phyloP scores from a whole-genome alignment of 2,797 vertebrate species.

The Aulostomus chinensis region DNA sequence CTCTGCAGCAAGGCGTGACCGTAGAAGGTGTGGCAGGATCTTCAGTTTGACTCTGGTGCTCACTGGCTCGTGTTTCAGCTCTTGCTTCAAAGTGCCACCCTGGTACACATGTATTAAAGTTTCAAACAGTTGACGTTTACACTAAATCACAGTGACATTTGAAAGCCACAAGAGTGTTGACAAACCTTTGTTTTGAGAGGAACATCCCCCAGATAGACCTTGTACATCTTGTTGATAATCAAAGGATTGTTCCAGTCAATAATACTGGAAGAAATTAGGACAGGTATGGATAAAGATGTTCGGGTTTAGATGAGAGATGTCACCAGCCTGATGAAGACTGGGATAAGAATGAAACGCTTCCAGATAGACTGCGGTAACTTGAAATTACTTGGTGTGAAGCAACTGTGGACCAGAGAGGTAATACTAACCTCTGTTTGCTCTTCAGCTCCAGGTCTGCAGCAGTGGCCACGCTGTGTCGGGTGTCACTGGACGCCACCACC shows the following conservation, averaged over 20 bases:
- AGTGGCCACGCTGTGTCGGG: conserved; percentile 94
- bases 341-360: too few species aligned
- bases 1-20: conserved; percentile 94
- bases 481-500: conserved; percentile 96
- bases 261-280: conserved; percentile 81
- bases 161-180: too few species aligned
- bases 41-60: conserved; percentile 98
- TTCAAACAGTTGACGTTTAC: not conserved
- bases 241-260: conserved; percentile 97
- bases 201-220: conserved; percentile 97
- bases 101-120: conserved; percentile 41
- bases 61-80: conserved; percentile 95
- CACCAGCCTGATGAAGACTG: too few species aligned
- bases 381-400: too few species aligned
- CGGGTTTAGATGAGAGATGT: too few species aligned
- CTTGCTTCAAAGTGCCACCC: conserved; percentile 91
- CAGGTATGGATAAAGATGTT: too few species aligned
- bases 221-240: conserved; percentile 97
- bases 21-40: conserved; percentile 95
- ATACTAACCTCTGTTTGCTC: conserved; percentile 95
- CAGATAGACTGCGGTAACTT: too few species aligned
- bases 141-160: not conserved
- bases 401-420: too few species aligned
- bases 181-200: conserved; percentile 96
- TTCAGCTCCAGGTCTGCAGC: conserved; percentile 96